Conservation (phyloP, 2,888 invertebrate genomes). For the Allacma fusca region DNA sequence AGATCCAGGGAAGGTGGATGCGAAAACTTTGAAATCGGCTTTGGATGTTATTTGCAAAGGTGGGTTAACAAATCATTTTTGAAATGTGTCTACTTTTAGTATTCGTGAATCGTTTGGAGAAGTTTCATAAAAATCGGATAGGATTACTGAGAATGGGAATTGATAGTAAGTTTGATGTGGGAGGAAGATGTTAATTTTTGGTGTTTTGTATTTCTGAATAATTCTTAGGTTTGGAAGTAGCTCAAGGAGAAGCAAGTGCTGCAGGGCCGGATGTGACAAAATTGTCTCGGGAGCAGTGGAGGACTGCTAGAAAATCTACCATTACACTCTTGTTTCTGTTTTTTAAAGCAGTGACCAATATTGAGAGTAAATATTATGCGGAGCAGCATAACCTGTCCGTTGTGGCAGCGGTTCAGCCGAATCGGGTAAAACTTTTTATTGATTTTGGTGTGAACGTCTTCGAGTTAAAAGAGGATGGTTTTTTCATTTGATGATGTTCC, state of each 20-base stretch:
- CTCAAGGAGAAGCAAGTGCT: constrained; percentile 26
- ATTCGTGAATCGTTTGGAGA: neutral
- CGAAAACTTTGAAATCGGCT: constrained; percentile 8
- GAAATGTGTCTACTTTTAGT: no score
- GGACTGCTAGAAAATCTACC: constrained; percentile 26
- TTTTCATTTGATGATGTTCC: neutral
- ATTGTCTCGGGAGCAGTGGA: constrained; percentile 38
- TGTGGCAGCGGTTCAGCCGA: constrained; percentile 23
- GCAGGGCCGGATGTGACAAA: constrained; percentile 38
- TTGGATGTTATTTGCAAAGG: constrained; percentile 38
- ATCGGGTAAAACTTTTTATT: neutral
- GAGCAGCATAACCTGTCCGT: constrained; percentile 42
- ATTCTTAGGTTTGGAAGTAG: constrained; percentile 30
- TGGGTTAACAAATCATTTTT: neutral
- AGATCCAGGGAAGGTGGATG: constrained; percentile 20
- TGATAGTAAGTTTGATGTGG: no score
- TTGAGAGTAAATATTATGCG: constrained; percentile 47
- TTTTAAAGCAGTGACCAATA: constrained; percentile 51
- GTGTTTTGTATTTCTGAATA: no score
- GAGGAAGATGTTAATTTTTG: no score
- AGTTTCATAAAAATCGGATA: neutral
- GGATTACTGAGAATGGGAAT: no score
- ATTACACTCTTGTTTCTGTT: constrained; percentile 48
- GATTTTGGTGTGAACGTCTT: no score
- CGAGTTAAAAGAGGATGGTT: neutral